Evolutionary conservation across 2,797 vertebrate species (phyloP).

Genomic region (Bradypodion pumilum): DNA sequence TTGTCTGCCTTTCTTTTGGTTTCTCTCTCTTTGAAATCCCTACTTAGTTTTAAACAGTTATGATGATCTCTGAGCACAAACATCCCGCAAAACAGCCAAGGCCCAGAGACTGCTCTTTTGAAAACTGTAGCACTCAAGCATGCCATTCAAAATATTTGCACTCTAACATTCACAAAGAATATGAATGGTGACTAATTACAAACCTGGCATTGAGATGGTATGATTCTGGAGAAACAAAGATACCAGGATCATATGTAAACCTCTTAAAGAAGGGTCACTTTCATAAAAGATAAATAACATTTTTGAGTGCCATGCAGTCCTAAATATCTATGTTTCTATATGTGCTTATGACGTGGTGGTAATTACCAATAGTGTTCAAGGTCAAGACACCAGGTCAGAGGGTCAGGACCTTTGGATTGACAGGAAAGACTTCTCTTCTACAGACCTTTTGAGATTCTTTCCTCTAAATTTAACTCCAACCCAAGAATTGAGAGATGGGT

Average conservation of each 20-base stretch:
- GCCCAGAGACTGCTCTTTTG: background rate
- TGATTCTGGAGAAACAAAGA: too few relatives aligned
- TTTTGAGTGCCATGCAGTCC: background rate
- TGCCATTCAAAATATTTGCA: background rate
- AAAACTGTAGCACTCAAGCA: slow-evolving; percentile 6
- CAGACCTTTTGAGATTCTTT: too few relatives aligned
- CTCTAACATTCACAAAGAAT: background rate
- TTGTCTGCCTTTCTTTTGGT: background rate
- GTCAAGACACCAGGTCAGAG: too few relatives aligned
- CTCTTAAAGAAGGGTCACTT: background rate
- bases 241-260: background rate
- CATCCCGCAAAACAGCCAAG: background rate
- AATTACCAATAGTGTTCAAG: too few relatives aligned
- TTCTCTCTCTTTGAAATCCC: background rate
- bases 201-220: too few relatives aligned
- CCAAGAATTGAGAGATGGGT: too few relatives aligned
- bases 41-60: background rate
- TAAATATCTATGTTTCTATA: background rate
- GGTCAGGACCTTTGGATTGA: too few relatives aligned
- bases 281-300: background rate
- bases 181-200: background rate
- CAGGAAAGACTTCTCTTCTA: too few relatives aligned
- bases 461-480: too few relatives aligned
- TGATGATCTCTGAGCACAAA: background rate
- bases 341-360: background rate